Percentiles rank a stretch among this genome's conserved stretches.
Evolutionary conservation across 2,113 vertebrate genomes (phyloP).

Genomic region (Anguilla japonica): DNA sequence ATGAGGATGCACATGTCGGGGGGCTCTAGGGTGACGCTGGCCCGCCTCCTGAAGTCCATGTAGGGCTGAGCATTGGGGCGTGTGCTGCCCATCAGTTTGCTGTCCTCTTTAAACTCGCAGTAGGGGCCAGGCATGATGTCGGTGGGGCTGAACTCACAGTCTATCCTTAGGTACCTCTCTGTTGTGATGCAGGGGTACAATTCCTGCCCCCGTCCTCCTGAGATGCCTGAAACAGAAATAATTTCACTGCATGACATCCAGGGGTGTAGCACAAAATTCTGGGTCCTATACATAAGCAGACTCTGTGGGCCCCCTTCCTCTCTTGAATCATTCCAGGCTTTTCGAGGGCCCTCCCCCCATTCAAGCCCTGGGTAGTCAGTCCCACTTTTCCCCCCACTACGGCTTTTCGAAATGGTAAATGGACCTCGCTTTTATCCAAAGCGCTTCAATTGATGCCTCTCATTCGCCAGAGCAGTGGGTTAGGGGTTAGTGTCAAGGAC

Average conservation of each 20-base stretch:
- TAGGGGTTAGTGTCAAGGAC: no score
- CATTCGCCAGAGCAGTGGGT: no score
- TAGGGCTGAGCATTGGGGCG: background rate
- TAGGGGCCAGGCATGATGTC: background rate
- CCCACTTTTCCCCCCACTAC: no score
- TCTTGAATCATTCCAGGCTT: no score
- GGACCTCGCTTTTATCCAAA: no score
- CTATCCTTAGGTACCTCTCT: constrained; percentile 13
- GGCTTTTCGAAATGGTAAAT: no score
- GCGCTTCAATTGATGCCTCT: no score
- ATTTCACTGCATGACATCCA: background rate
- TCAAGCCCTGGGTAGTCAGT: no score
- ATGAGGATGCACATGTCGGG: constrained; percentile 11
- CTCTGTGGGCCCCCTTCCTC: no score
- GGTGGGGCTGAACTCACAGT: constrained; percentile 14
- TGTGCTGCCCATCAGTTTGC: constrained; percentile 12
- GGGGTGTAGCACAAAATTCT: no score
- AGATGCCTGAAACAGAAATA: background rate
- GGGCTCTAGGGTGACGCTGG: background rate
- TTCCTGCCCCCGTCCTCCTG: background rate
- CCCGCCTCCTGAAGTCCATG: background rate
- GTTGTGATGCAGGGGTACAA: constrained; percentile 1
- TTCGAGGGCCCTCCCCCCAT: no score
- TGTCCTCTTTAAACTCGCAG: constrained; percentile 20
- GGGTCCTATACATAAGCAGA: no score